Base-by-base conservation (phyloP, 2,888 invertebrate species). In the Lycaena phlaeas region DNA sequence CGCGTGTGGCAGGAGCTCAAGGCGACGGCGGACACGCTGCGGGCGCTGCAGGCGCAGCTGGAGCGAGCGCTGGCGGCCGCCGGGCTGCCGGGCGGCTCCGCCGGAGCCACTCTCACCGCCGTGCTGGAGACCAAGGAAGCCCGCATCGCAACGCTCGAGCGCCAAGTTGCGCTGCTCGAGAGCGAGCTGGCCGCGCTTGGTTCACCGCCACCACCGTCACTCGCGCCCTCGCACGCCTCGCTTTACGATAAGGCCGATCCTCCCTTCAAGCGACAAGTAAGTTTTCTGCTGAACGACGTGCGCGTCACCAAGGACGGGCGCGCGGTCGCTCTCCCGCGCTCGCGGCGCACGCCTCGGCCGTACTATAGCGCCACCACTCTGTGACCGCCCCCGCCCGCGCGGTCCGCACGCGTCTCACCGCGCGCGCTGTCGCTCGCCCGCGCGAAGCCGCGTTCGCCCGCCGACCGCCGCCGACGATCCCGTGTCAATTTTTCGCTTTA, bases 121-220 rank as follows among this genome's bases (percentile, higher is more conserved):
- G 90, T 92, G 74, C 88, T 92, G 85, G 92, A 92, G 86, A 92
- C 92, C 60, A 91, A 94, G 90, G 94, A 94, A 82, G 92, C 92
- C 64, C 89, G 94, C 76, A 94, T 95, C 76, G 89, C 91, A 68
- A 92, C 92, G 52, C 88, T 96, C 81, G 95, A 96, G 87, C 91
- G 91, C 62, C 93, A 95, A 81, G 89, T 95, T 59, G 87, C 87
- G 59, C 85, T 92, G 69, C 88, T 94, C 72, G 94, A 94, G 85
- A 87, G 89, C 74, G 93, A 93, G 86, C 84, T 94, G 74, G 76
- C 75, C 61, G 68, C 72, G 69, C 70, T 71, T 64, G 75, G 61
- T 66, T 79, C 72, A 67, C 77, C 78, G 77, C 77, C 78, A 78
- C 78, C 72, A 74, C 76, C 84, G 68, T 79, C 82, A 64, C 74